Conservation (phyloP, 2,113 vertebrate genomes). For the Melanerpes formicivorus region DNA sequence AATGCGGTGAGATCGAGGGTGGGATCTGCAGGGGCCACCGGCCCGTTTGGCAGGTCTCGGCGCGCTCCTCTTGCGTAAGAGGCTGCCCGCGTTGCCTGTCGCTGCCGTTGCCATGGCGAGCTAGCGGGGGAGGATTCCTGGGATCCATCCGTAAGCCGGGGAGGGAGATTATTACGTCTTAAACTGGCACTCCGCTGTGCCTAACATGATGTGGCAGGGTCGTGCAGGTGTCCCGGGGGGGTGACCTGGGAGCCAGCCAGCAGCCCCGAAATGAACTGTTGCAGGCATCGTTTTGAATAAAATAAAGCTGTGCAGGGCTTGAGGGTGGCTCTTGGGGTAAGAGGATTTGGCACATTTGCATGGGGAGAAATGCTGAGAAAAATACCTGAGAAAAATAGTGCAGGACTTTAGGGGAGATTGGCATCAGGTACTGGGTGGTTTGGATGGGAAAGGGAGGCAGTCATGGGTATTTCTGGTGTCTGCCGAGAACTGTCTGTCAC, state of each 20-base stretch:
- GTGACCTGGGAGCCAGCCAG: constrained; percentile 42
- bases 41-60: not conserved
- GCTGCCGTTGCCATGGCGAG: not conserved
- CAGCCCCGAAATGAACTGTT: not conserved
- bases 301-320: not conserved
- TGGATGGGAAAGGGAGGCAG: not conserved
- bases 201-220: not conserved
- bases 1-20: too few relatives aligned
- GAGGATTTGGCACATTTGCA: not conserved
- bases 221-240: constrained; percentile 46
- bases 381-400: not conserved
- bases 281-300: constrained; percentile 37
- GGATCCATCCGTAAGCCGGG: not conserved
- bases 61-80: not conserved
- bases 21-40: not conserved
- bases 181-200: not conserved
- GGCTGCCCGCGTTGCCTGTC: not conserved
- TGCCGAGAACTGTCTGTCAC: not conserved
- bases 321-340: not conserved
- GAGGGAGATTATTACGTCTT: not conserved
- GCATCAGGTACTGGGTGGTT: not conserved
- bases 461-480: not conserved
- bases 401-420: not conserved
- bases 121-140: not conserved
- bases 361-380: not conserved